Conservation (phyloP, 1,140 invertebrate genomes). For the Drosophila murphyi region DNA sequence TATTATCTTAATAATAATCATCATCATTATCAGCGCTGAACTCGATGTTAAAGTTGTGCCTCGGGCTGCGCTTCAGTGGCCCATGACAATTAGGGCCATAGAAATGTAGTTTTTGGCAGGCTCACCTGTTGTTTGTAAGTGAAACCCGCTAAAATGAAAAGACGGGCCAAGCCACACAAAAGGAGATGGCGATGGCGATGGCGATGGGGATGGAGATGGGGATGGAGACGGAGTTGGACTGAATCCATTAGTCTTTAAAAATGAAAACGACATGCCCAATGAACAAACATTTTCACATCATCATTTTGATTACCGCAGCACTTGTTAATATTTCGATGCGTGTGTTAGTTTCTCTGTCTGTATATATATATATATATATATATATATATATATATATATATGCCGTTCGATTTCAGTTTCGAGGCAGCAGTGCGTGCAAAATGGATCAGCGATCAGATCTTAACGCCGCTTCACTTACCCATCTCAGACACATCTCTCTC, state of each 20-base stretch:
- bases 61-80: slow-evolving; percentile 72
- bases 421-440: slow-evolving; percentile 73
- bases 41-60: slow-evolving; percentile 24
- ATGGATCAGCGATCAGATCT: slow-evolving; percentile 71
- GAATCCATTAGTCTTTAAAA: slow-evolving; percentile 55
- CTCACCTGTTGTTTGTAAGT: slow-evolving; percentile 63
- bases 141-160: slow-evolving; percentile 23
- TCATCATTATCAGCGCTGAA: slow-evolving; percentile 35
- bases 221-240: too few relatives aligned
- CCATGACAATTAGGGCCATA: slow-evolving; percentile 76
- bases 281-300: slow-evolving; percentile 80
- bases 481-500: background rate
- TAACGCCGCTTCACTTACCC: slow-evolving; percentile 59
- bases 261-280: slow-evolving; percentile 68
- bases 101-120: slow-evolving; percentile 44
- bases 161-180: background rate
- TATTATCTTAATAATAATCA: slow-evolving; percentile 27
- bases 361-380: background rate
- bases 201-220: background rate
- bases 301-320: slow-evolving; percentile 69
- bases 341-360: too few relatives aligned
- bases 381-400: slow-evolving; percentile 2
- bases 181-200: slow-evolving; percentile 40
- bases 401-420: slow-evolving; percentile 63
- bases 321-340: background rate